A percentile compares a stretch with the other conserved stretches of the same genome.
These are phyloP conservation scores for Irena cyanogastra DNA, from an alignment of 2,113 vertebrate genomes.

Conservation along the genomic window DNA sequence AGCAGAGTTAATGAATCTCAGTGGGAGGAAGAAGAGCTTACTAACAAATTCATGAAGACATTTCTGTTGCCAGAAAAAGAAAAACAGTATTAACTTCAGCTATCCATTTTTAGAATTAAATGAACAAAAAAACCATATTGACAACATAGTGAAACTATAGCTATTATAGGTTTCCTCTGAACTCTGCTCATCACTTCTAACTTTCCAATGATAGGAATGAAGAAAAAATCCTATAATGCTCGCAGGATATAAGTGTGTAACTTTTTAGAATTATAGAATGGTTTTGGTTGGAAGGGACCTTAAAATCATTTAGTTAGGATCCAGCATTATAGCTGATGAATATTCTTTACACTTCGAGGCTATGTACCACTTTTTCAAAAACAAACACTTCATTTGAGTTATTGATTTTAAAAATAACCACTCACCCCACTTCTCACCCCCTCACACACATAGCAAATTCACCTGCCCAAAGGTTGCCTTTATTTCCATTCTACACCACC, in stretches of 20 bases:
- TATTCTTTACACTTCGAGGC: not conserved
- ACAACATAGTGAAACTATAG: not conserved
- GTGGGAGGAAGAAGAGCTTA: not conserved
- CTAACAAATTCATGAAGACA: not conserved
- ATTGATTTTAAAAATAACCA: not conserved
- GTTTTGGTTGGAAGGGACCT: not conserved
- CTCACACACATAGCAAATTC: not conserved
- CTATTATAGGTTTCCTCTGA: not conserved
- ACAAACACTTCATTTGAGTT: not conserved
- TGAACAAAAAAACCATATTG: not conserved
- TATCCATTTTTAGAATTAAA: not conserved
- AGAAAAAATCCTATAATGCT: not conserved
- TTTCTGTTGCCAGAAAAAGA: not conserved
- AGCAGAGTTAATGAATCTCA: not conserved
- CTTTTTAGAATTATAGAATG: not conserved
- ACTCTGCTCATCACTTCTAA: not conserved
- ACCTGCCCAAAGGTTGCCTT: not conserved
- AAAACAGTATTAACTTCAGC: not conserved
- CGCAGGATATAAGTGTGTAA: not conserved
- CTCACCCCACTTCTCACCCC: rapidly evolving
- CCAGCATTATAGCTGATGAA: not conserved
- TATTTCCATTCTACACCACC: not conserved
- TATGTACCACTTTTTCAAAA: not conserved
- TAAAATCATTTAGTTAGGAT: not conserved
- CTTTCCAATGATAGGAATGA: not conserved